Evolutionary conservation across 1,140 invertebrate genomes (phyloP), one percentile per base, ranked within the genome.

Genomic region (Andrena cerasifolii): DNA sequence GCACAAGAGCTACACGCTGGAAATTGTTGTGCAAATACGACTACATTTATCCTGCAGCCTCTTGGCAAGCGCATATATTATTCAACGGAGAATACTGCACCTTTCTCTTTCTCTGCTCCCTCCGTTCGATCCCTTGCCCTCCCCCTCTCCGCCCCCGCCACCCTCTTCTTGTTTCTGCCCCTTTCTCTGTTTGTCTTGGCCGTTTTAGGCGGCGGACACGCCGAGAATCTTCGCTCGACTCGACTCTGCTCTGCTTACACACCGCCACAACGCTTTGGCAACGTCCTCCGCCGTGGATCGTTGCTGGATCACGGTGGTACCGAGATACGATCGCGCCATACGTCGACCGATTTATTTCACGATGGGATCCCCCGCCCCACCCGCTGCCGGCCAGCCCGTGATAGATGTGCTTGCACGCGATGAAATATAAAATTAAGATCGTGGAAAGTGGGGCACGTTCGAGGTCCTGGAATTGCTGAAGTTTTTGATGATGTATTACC

Each of bases 1-100:
- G 65, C 40, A 53, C 54, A 53, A 65, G 75, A 72, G 62, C 59
- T 80, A 77, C 80, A 77, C 63, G 45, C 62, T 51, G 78, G 82
- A 84, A 84, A 84, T 84, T 84, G 78, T 84, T 80, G 78, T 79
- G 78, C 72, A 84, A 84, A 75, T 84, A 84, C 73, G 68, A 78
- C 78, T 80, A 77, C 81, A 84, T 80, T 80, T 84, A 80, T 74
- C 75, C 70, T 68, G 54, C 78, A 80, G 72, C 71, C 56, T 84
- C 82, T 80, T 84, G 67, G 62, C 59, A 70, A 83, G 68, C 45
- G 73, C 58, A 67, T 84, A 80, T 84, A 84, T 84, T 84, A 84
- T 80, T 84, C 82, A 84, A 76, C 62, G 45, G 65, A 80, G 68
- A 75, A 83, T 75, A 56, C 81, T 79, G 61, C 62, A 47, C 45